Percentiles rank a stretch among this genome's conserved stretches.
Evolutionary conservation across 1,140 invertebrate genomes (phyloP).

Genomic region (Pogonomyrmex californicus): DNA sequence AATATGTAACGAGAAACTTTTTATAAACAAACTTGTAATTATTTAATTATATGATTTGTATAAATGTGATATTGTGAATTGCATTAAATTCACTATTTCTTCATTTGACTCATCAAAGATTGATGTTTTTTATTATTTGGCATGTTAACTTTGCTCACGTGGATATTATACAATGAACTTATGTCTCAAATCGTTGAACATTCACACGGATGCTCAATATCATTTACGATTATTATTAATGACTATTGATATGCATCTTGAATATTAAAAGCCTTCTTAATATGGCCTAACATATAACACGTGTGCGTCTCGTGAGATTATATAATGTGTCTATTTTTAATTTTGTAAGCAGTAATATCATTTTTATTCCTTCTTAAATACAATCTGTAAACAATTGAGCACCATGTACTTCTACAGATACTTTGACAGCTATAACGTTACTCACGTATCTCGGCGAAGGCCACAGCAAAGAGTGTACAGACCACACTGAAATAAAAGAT

Average conservation of each 20-base stretch:
- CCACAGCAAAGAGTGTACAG: constrained; percentile 66
- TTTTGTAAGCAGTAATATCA: background rate
- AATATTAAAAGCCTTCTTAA: background rate
- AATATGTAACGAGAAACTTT: background rate
- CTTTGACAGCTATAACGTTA: constrained; percentile 58
- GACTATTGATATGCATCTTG: background rate
- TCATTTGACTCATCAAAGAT: background rate
- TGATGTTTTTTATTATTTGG: background rate
- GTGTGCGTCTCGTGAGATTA: background rate
- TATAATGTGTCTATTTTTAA: background rate
- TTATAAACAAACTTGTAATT: background rate
- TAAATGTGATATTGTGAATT: background rate
- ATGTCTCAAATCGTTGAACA: background rate
- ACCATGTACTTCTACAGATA: background rate
- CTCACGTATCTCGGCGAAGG: constrained; percentile 81
- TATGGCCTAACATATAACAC: background rate
- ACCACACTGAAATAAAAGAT: constrained; percentile 75
- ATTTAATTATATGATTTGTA: background rate
- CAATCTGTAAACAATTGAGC: background rate
- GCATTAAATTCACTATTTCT: background rate
- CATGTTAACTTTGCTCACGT: background rate
- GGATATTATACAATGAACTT: background rate
- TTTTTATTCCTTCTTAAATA: background rate
- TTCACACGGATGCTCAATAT: background rate
- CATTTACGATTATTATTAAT: background rate